Evolutionary conservation across 2,113 vertebrate genomes (phyloP).

Genomic region (Channa maculata): DNA sequence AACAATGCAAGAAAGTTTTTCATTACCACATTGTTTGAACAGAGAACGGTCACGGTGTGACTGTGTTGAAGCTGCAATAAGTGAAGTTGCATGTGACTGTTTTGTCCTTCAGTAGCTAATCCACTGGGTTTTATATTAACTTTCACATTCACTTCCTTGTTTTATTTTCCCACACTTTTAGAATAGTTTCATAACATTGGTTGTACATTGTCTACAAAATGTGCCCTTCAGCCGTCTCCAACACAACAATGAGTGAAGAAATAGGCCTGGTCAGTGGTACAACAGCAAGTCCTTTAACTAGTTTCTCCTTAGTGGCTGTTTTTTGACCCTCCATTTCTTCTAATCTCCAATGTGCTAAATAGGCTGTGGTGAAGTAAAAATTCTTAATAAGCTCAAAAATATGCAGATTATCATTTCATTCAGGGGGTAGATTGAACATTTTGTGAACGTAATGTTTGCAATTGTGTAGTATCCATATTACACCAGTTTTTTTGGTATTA

Average conservation of each 20-base stretch:
- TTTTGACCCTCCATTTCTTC: no score
- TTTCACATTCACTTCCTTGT: slow-evolving; percentile 62
- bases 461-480: no score
- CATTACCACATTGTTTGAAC: slow-evolving; percentile 64
- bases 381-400: no score
- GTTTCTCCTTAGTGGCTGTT: no score
- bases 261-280: neutral
- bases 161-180: slow-evolving; percentile 7
- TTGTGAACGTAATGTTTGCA: no score
- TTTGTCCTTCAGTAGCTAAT: slow-evolving; percentile 60
- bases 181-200: slow-evolving; percentile 4
- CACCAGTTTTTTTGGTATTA: no score
- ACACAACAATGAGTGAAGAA: neutral
- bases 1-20: slow-evolving; percentile 68
- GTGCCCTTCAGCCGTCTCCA: neutral
- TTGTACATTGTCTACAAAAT: slow-evolving; percentile 11
- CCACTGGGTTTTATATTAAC: slow-evolving; percentile 63
- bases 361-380: no score
- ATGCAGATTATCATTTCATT: no score
- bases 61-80: slow-evolving; percentile 19
- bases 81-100: slow-evolving; percentile 36
- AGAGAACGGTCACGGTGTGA: slow-evolving; percentile 8
- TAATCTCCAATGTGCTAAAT: no score
- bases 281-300: no score
- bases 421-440: no score